These are phyloP conservation scores for Xerus inauris DNA, from an alignment of 2,113 vertebrate genomes.

Conservation along the genomic window DNA sequence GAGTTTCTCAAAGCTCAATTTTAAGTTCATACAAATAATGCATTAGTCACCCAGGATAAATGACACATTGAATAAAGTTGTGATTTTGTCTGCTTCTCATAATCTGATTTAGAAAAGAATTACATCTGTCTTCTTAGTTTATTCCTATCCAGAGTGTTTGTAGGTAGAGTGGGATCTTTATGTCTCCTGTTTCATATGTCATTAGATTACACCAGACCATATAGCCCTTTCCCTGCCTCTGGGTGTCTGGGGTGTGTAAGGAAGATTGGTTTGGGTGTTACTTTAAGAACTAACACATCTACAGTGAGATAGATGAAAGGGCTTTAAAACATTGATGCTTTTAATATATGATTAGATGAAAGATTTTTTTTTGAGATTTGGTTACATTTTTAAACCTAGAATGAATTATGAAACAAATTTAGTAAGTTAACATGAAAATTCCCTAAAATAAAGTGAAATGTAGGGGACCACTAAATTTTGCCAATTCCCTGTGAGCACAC, in stretches of 20 bases:
- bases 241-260: conserved; percentile 62
- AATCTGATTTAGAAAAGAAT: conserved; percentile 87
- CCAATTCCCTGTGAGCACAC: background rate
- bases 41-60: conserved; percentile 89
- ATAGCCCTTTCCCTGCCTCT: conserved; percentile 70
- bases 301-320: background rate
- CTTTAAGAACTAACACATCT: background rate
- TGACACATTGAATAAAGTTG: conserved; percentile 86
- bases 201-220: conserved; percentile 78
- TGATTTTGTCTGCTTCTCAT: conserved; percentile 86
- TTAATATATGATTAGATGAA: background rate
- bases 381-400: background rate
- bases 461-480: background rate
- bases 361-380: background rate
- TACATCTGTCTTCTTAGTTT: conserved; percentile 84
- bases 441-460: background rate
- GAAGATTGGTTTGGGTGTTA: background rate
- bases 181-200: conserved; percentile 79
- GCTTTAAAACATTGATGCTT: background rate
- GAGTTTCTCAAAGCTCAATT: conserved; percentile 85
- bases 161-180: conserved; percentile 80
- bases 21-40: conserved; percentile 89
- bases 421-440: background rate
- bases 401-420: background rate
- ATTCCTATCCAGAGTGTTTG: conserved; percentile 82